Evolutionary conservation across 2,888 invertebrate species (phyloP).

Genomic region (Drosophila acutilabella): DNA sequence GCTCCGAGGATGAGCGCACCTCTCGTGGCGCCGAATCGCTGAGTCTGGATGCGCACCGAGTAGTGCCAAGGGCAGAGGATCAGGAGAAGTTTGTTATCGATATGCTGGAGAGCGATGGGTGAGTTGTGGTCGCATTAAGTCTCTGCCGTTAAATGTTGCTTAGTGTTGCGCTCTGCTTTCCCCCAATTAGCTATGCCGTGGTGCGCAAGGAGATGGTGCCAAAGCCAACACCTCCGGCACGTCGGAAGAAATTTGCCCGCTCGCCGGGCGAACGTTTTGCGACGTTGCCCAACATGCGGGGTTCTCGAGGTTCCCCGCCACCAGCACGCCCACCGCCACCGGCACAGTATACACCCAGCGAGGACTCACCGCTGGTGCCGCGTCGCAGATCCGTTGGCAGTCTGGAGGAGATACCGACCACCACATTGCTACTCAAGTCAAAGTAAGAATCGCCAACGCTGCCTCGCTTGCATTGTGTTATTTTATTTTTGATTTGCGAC

Average conservation of each 20-base stretch:
- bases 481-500: conserved; percentile 41
- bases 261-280: conserved; percentile 89
- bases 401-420: conserved; percentile 84
- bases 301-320: conserved; percentile 83
- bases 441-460: conserved; percentile 69
- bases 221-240: conserved; percentile 87
- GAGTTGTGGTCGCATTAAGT: conserved; percentile 50
- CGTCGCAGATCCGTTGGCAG: conserved; percentile 87
- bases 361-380: conserved; percentile 86
- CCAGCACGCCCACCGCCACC: conserved; percentile 88
- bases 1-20: conserved; percentile 90
- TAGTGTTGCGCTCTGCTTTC: conserved; percentile 60
- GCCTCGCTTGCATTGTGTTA: conserved; percentile 82
- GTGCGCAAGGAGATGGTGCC: conserved; percentile 90
- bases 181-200: conserved; percentile 88
- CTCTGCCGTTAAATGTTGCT: conserved; percentile 37
- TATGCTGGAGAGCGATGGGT: conserved; percentile 85
- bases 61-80: conserved; percentile 41
- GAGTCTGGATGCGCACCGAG: conserved; percentile 84
- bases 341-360: conserved; percentile 87
- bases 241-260: conserved; percentile 86
- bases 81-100: conserved; percentile 83
- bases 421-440: conserved; percentile 69
- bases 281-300: conserved; percentile 87
- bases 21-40: conserved; percentile 90